These are phyloP conservation scores for Mormyrops attenuatus DNA, from an alignment of 2,797 vertebrate species.

Conservation along the genomic window DNA sequence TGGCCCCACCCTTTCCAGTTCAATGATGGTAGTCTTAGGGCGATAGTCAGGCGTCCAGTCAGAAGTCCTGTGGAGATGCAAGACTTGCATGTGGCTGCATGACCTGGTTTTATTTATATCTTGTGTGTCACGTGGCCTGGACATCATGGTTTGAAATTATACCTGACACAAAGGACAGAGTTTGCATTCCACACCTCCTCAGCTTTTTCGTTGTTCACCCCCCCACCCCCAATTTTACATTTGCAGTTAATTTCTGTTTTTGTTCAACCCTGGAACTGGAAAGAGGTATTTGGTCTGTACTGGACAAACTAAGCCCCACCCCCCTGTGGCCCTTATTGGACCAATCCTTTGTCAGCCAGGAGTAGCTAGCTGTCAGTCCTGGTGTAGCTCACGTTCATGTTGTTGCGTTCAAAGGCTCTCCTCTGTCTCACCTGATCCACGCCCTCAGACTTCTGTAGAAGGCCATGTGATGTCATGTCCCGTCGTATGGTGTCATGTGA, in stretches of 20 bases:
- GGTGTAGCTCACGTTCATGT: not conserved
- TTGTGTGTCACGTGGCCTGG: not conserved
- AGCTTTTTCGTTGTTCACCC: not conserved
- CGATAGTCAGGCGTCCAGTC: not conserved
- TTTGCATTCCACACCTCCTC: not conserved
- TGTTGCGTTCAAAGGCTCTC: not conserved
- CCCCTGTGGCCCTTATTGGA: not conserved
- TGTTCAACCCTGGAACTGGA: slow-evolving; percentile 7
- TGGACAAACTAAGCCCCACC: not conserved
- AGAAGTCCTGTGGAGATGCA: not conserved
- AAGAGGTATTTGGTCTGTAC: not conserved
- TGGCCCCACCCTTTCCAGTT: slow-evolving; percentile 15
- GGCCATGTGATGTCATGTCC: slow-evolving; percentile 15
- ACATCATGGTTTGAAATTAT: not conserved
- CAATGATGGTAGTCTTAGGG: not conserved
- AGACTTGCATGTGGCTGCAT: not conserved
- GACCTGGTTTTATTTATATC: not conserved
- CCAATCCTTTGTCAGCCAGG: not conserved
- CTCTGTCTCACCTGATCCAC: not conserved
- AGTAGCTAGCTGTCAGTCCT: not conserved
- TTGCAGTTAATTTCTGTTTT: not conserved
- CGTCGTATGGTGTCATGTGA: slow-evolving; percentile 4
- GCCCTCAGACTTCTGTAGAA: slow-evolving; percentile 12
- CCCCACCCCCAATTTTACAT: not conserved
- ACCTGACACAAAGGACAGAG: not conserved